Evolutionary conservation across 1,140 invertebrate species (phyloP), one percentile per base, ranked within the genome.

Genomic region (Gryllus bimaculatus): DNA sequence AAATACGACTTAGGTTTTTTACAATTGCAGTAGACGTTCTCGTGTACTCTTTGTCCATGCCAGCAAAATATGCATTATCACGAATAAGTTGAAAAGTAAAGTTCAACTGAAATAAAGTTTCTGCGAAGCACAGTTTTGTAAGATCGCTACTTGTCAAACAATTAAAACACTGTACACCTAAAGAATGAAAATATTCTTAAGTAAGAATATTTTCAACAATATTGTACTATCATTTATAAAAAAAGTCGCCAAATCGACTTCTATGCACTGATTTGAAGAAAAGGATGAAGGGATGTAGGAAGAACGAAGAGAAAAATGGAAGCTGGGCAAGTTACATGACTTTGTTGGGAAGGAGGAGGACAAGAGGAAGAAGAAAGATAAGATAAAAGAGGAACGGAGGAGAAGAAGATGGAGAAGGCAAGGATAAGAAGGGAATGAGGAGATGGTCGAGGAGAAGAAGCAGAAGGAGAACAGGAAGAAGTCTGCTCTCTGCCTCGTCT

Each of bases 361-460:
- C 47, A 74, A 47, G 8, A 54, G 5, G 78, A 79, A 39, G 49
- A 54, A 74, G 78, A 74, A 54, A 74, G 48, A 47, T 8, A 74
- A 47, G 49, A 54, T 47, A 54, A 3, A 15, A 8, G 47, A 47
- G 47, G 47, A 47, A 39, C 10, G 49, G 8, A 79, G 66, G 8
- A 54, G 49, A 39, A 79, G 78, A 48, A 54, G 49, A 39, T 74
- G 5, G 48, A 54, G 26, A 39, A 79, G 47, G 73, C 47, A 79
- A 54, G 49, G 21, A 47, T 8, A 79, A 21, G 49, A 26, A 74
- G 73, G 26, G 48, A n/a, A 74, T 7, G n/a, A 74, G 48, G 48
- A 54, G 73, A 73, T 26, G 73, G 8, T 8, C n/a, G 73, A 74
- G 73, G 54, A 79, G 47, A 47, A 54, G 73, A 39, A 79, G 73